phyloP scores from a whole-genome alignment of 2,797 vertebrate genomes.

The Dromococcyx pavoninus region DNA sequence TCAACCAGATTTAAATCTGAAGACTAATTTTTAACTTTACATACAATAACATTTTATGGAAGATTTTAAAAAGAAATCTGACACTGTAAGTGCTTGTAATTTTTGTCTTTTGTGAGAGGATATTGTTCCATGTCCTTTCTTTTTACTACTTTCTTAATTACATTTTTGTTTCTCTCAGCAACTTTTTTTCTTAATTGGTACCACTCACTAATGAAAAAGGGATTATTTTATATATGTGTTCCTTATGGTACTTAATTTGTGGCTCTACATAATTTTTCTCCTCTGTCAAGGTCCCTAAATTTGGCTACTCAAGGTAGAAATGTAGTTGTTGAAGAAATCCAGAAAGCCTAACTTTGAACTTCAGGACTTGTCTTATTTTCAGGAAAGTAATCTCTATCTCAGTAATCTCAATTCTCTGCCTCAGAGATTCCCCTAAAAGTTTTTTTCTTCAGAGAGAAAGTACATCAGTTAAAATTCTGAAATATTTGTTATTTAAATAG shows the following conservation, averaged over 20 bases:
- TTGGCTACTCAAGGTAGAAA: slow-evolving; percentile 35
- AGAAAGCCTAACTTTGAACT: slow-evolving; percentile 52
- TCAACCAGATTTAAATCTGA: neutral
- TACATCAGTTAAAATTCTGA: neutral
- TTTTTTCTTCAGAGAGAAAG: slow-evolving; percentile 4
- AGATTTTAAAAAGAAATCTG: neutral
- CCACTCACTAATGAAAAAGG: slow-evolving; percentile 44
- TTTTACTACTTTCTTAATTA: neutral
- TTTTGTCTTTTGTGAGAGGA: neutral
- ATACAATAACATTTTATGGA: neutral
- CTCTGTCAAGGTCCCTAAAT: slow-evolving; percentile 2
- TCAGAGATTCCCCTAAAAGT: neutral
- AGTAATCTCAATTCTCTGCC: neutral
- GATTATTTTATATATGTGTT: slow-evolving; percentile 53
- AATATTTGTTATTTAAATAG: neutral
- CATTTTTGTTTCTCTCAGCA: neutral
- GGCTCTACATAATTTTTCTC: slow-evolving; percentile 45
- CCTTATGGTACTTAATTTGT: slow-evolving; percentile 45
- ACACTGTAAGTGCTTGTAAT: neutral
- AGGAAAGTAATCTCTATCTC: slow-evolving; percentile 19
- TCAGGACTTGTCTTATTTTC: slow-evolving; percentile 40
- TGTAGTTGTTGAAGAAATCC: slow-evolving; percentile 62
- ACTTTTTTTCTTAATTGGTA: slow-evolving; percentile 52
- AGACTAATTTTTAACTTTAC: neutral
- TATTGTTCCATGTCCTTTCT: neutral